Evolutionary conservation across 2,888 invertebrate species (phyloP).

Genomic region (Cylindroiulus punctatus): DNA sequence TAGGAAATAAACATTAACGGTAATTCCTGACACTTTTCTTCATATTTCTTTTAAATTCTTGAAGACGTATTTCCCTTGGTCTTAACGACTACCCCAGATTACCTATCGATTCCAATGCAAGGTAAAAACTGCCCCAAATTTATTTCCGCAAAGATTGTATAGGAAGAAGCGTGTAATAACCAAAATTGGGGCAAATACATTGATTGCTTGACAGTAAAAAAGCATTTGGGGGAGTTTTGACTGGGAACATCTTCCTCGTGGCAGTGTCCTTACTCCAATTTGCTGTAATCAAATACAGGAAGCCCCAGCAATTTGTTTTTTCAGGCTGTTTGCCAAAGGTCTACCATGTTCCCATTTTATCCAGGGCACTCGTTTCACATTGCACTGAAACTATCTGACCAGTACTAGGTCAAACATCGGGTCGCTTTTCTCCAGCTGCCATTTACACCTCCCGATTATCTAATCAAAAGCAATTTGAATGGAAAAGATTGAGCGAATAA

Average conservation of each 20-base stretch:
- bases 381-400: background rate
- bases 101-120: background rate
- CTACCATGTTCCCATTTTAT: conserved; percentile 6
- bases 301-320: background rate
- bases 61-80: background rate
- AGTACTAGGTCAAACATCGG: conserved; percentile 31
- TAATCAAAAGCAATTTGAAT: conserved; percentile 15
- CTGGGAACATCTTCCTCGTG: background rate
- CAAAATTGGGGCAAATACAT: background rate
- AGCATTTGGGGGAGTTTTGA: background rate
- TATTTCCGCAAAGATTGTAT: background rate
- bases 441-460: background rate
- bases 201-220: background rate
- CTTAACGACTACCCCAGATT: background rate
- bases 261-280: conserved; percentile 43
- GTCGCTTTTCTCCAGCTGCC: background rate
- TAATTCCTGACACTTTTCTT: background rate
- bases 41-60: background rate
- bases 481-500: background rate
- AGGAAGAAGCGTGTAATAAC: background rate
- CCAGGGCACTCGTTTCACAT: conserved; percentile 7
- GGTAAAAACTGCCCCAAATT: background rate
- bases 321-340: background rate
- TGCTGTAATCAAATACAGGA: background rate
- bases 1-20: background rate